Evolutionary conservation across 2,797 vertebrate genomes (phyloP).

Genomic region (Enteromius mattozi): DNA sequence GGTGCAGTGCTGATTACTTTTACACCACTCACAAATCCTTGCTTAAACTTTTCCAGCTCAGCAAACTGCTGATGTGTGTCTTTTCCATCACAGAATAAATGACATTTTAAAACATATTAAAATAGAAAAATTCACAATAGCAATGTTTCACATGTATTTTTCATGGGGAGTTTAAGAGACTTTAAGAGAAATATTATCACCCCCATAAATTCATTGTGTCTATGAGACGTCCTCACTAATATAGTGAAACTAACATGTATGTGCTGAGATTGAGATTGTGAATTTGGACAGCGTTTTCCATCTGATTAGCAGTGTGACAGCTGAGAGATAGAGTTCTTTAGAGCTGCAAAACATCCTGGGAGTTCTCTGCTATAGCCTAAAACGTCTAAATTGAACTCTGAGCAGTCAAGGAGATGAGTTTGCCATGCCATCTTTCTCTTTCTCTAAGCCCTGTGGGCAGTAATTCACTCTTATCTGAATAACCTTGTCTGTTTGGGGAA

Average conservation of each 20-base stretch:
- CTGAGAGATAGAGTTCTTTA: slow-evolving; percentile 31
- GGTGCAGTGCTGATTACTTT: neutral
- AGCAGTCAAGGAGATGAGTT: neutral
- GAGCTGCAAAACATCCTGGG: slow-evolving; percentile 9
- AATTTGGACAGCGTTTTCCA: neutral
- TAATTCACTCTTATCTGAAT: slow-evolving; percentile 49
- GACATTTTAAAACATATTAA: no score
- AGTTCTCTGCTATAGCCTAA: slow-evolving; percentile 11
- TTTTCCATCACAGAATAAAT: no score
- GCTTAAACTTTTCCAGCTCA: neutral
- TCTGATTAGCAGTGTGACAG: slow-evolving; percentile 35
- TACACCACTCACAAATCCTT: slow-evolving; percentile 18
- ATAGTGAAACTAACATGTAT: neutral
- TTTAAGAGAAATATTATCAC: neutral
- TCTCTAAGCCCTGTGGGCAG: slow-evolving; percentile 24
- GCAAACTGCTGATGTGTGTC: neutral
- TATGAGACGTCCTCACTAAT: neutral
- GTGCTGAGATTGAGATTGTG: slow-evolving; percentile 9
- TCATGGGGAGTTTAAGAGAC: no score
- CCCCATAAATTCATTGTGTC: neutral
- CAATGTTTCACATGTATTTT: no score
- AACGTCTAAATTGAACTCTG: slow-evolving; percentile 35
- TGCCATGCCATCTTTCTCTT: slow-evolving; percentile 11
- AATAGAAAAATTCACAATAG: no score
- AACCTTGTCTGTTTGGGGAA: slow-evolving; percentile 45